A percentile compares a stretch with the other conserved stretches of the same genome.
These are phyloP conservation scores for Neofelis nebulosa DNA, from an alignment of 2,113 vertebrate genomes.

Conservation along the genomic window DNA sequence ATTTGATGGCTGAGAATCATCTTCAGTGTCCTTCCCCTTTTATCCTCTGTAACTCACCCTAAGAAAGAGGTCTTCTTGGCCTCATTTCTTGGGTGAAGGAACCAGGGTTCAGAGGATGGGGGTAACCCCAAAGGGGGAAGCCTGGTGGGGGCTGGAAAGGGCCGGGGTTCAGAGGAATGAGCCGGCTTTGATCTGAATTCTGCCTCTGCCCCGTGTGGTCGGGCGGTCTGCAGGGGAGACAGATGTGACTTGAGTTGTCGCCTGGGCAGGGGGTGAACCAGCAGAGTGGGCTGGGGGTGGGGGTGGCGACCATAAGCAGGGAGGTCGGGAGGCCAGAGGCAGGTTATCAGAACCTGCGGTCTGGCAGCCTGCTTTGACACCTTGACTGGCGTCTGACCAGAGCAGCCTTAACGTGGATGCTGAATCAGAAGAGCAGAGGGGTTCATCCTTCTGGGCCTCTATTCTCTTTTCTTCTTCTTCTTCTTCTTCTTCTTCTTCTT, in stretches of 20 bases:
- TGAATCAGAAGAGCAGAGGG: background rate
- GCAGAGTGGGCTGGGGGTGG: background rate
- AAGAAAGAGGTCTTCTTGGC: background rate
- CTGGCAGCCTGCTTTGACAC: background rate
- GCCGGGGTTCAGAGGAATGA: background rate
- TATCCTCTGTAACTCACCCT: background rate
- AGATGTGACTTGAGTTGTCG: background rate
- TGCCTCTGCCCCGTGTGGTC: background rate
- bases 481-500: too few relatives aligned
- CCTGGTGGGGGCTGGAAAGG: background rate
- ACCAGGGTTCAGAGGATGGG: background rate
- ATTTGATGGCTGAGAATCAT: background rate
- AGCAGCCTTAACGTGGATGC: background rate
- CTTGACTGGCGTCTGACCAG: background rate
- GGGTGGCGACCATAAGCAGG: background rate
- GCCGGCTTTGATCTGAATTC: background rate
- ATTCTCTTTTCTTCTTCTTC: too few relatives aligned
- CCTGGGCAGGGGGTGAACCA: background rate
- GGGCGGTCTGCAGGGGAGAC: background rate
- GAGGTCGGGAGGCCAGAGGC: background rate
- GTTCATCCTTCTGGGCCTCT: background rate
- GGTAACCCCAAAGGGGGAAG: background rate
- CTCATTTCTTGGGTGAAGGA: background rate
- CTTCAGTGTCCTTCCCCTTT: background rate
- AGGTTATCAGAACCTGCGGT: fast-evolving